A percentile compares a stretch with the other conserved stretches of the same genome.
Evolutionary conservation across 2,888 invertebrate species (phyloP).

Genomic region (Pantelozetes paolii): DNA sequence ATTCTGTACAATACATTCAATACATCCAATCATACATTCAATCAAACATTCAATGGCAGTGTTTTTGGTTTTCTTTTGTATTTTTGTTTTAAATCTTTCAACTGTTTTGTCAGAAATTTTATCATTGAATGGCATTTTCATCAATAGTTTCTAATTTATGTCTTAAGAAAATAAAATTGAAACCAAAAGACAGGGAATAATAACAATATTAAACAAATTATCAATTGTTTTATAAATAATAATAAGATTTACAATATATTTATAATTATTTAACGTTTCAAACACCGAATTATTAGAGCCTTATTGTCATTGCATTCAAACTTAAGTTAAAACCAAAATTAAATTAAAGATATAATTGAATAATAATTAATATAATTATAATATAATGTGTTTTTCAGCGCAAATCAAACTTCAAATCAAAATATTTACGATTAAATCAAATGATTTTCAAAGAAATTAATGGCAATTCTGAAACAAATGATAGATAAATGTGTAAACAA

Average conservation of each 20-base stretch:
- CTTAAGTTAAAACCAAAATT: neutral
- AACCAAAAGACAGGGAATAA: neutral
- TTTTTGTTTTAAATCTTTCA: neutral
- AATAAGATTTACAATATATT: slow-evolving; percentile 15
- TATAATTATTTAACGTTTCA: slow-evolving; percentile 20
- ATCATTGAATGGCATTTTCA: neutral
- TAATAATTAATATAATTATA: slow-evolving; percentile 3
- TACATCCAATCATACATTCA: too few species aligned
- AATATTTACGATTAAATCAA: neutral
- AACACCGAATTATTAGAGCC: slow-evolving; percentile 25
- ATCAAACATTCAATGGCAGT: slow-evolving; percentile 30
- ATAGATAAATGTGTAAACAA: too few species aligned
- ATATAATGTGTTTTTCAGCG: neutral
- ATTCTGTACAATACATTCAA: slow-evolving; percentile 30
- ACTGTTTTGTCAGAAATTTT: neutral
- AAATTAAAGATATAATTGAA: too few species aligned
- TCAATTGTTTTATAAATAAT: neutral
- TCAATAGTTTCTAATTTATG: neutral
- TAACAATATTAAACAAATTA: slow-evolving; percentile 4
- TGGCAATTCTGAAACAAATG: too few species aligned
- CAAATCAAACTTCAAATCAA: neutral
- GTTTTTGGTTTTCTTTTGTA: neutral
- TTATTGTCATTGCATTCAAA: neutral
- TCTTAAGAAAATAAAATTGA: neutral
- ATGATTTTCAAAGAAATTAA: neutral